Evolutionary conservation across 2,888 invertebrate species (phyloP), one percentile per base, ranked within the genome.

Genomic region (Loripinus fragilis): DNA sequence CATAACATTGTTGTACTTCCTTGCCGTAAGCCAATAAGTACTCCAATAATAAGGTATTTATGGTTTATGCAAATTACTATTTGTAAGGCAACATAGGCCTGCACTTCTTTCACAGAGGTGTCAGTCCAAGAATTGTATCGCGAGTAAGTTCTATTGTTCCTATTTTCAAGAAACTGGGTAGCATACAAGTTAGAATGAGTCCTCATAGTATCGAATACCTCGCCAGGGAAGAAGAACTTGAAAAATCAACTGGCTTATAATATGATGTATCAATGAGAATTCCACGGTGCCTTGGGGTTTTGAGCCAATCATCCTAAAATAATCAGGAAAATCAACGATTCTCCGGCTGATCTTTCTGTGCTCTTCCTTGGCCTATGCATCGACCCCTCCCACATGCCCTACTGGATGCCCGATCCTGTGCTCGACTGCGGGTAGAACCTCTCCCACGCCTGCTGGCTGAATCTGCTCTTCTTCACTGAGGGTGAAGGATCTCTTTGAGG

Each of bases 51-150:
- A 69, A 8, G 45, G 33, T 28, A 66, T 60, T 60, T 71, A 38
- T 30, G 71, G 76, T 60, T 66, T 33, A 78, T 30, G 17, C 78
- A 71, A 74, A 78, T 78, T 7, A 28, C 55, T 52, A 74, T 78
- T 38, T 78, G 71, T 28, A 78, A 28, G 1, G 74, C 71, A 48
- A 78, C 35, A 28, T 74, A 65, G 0, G 78, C 78, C 52, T 65
- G 30, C 28, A 78, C 28, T 65, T 78, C 74, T 35, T 20, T 28
- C n/a, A 48, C 64, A 33, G 67, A 28, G 17, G 69, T 73, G 20
- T 66, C 35, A 8, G 45, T 68, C 78, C 73, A 78, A 20, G 41
- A 60, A 33, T 68, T 41, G 33, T 50, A 68, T 12, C 68, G 48
- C 20, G 68, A 71, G n/a, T 55, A 33, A 25, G 28, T 48, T 3